Conservation (phyloP, 2,888 invertebrate species). For the Lasioglossum lativentre region DNA sequence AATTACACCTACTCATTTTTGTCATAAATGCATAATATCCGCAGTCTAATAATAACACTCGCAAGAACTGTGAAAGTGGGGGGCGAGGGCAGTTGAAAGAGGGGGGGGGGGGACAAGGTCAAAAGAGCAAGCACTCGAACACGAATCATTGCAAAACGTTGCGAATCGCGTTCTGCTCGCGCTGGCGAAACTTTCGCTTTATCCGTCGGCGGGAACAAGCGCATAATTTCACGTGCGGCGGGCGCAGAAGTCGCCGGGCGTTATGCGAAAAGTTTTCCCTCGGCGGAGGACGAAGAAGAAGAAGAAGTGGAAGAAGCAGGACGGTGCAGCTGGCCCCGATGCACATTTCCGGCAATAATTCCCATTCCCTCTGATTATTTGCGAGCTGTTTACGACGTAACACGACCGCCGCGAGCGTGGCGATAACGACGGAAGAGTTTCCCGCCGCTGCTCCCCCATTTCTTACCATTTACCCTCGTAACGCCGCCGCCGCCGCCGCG, state of each 20-base stretch:
- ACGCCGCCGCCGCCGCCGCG: constrained; percentile 43
- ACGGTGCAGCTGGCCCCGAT: constrained; percentile 51
- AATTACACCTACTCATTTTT: no score
- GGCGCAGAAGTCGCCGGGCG: constrained; percentile 46
- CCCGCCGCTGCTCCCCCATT: constrained; percentile 52
- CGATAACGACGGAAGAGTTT: constrained; percentile 68
- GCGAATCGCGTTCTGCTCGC: not conserved
- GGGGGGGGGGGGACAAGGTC: not conserved
- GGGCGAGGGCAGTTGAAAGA: not conserved
- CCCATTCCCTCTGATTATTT: constrained; percentile 69
- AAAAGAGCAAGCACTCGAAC: not conserved
- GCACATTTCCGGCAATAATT: constrained; percentile 65
- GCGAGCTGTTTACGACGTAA: constrained; percentile 71
- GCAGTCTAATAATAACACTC: no score
- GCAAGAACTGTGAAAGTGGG: not conserved
- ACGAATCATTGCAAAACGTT: not conserved
- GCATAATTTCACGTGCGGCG: constrained; percentile 61
- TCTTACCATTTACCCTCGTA: constrained; percentile 66
- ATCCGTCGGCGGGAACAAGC: constrained; percentile 56
- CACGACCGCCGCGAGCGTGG: constrained; percentile 52
- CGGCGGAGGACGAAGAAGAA: constrained; percentile 12
- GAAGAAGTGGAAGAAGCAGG: constrained; percentile 15
- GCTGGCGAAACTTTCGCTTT: constrained; percentile 55
- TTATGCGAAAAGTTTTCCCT: constrained; percentile 70
- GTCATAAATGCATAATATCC: no score